phyloP scores from a whole-genome alignment of 1,140 invertebrate species.

The Pentalonia nigronervosa region DNA sequence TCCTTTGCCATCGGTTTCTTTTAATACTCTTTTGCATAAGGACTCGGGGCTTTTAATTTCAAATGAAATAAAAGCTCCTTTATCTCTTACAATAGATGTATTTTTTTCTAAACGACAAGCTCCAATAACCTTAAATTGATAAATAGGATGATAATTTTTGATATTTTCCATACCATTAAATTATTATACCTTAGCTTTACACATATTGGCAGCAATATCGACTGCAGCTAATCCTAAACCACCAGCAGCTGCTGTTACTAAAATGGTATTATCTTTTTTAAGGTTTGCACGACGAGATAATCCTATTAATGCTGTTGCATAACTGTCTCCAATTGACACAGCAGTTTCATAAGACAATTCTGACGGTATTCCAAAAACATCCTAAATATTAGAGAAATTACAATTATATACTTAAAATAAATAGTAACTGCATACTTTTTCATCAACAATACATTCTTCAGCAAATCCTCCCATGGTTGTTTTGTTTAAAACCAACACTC shows the following conservation, averaged over 20 bases:
- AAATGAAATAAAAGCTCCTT: constrained; percentile 70
- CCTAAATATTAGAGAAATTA: constrained; percentile 63
- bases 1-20: constrained; percentile 67
- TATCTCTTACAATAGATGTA: constrained; percentile 67
- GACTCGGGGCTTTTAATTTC: constrained; percentile 65
- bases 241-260: constrained; percentile 70
- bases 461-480: constrained; percentile 67
- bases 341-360: constrained; percentile 65
- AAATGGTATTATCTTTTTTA: constrained; percentile 67
- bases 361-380: constrained; percentile 69
- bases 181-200: constrained; percentile 67
- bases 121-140: constrained; percentile 68
- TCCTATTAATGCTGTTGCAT: constrained; percentile 70
- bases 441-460: constrained; percentile 66
- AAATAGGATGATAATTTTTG: neutral
- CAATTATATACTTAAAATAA: neutral
- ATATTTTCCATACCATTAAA: neutral
- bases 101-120: constrained; percentile 69
- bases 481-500: constrained; percentile 68
- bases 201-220: constrained; percentile 72
- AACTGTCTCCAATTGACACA: constrained; percentile 68
- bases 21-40: constrained; percentile 65
- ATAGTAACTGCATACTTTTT: constrained; percentile 64
- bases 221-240: constrained; percentile 70
- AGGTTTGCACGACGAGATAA: constrained; percentile 67